Conservation (phyloP, 2,113 vertebrate species). For the Hirundichthys speculiger region DNA sequence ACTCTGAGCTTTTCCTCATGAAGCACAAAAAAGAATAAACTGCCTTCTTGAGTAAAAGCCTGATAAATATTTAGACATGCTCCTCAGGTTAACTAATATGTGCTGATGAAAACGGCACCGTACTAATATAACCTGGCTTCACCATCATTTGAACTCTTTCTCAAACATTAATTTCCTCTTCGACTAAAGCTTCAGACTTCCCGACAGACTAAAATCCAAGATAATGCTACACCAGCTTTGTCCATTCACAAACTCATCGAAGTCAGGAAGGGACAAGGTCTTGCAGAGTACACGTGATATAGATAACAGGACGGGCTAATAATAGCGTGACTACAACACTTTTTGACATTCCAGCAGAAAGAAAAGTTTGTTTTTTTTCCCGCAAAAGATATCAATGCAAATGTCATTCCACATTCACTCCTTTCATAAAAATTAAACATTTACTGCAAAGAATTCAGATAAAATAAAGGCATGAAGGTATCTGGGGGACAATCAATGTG, state of each 20-base stretch:
- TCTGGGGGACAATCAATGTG: too few relatives aligned
- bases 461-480: too few relatives aligned
- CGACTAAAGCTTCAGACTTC: constrained; percentile 23
- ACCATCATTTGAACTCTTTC: constrained; percentile 18
- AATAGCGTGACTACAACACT: neutral
- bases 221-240: constrained; percentile 23
- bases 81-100: neutral
- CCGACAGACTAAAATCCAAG: constrained; percentile 18
- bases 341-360: too few relatives aligned
- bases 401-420: too few relatives aligned
- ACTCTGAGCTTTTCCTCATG: neutral
- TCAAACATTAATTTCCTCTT: constrained; percentile 66
- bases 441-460: too few relatives aligned
- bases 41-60: neutral
- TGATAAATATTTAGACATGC: constrained; percentile 21
- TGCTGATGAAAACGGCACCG: neutral
- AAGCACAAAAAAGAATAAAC: constrained; percentile 1
- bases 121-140: constrained; percentile 5
- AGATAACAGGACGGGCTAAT: neutral
- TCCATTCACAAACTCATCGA: constrained; percentile 29
- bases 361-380: too few relatives aligned
- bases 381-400: too few relatives aligned
- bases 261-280: neutral
- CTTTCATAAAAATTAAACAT: too few relatives aligned
- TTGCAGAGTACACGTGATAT: constrained; percentile 30